These are phyloP conservation scores for Lasioglossum leucozonium DNA, from an alignment of 2,888 invertebrate genomes.

Conservation along the genomic window DNA sequence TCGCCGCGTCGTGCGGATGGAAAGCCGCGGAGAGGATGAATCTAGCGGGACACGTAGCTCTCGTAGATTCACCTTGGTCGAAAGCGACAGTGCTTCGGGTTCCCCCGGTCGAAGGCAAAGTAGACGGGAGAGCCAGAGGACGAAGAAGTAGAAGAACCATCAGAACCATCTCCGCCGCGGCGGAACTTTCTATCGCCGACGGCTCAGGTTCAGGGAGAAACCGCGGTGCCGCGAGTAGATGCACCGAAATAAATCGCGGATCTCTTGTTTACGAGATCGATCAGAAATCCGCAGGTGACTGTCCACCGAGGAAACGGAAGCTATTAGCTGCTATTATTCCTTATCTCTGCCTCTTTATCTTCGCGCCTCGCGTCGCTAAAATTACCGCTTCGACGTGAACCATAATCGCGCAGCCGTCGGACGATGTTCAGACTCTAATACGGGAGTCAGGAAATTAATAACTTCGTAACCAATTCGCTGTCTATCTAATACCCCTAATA, in stretches of 20 bases:
- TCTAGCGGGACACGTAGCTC: slow-evolving; percentile 25
- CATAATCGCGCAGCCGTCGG: neutral
- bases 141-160: neutral
- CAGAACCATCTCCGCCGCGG: neutral
- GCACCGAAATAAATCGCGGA: neutral
- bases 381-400: neutral
- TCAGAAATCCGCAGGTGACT: neutral
- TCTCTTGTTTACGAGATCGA: neutral
- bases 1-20: slow-evolving; percentile 41
- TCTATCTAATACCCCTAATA: too few relatives aligned
- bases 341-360: neutral
- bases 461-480: neutral
- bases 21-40: slow-evolving; percentile 53
- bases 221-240: neutral
- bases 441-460: neutral
- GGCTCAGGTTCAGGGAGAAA: slow-evolving; percentile 19
- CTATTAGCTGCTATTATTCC: neutral
- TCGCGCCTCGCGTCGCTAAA: neutral
- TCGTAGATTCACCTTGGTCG: slow-evolving; percentile 37
- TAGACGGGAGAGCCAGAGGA: neutral
- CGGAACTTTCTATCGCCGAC: slow-evolving; percentile 43
- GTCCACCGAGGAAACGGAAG: neutral
- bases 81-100: slow-evolving; percentile 51
- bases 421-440: neutral
- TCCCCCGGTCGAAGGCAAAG: slow-evolving; percentile 19